Evolutionary conservation across 2,113 vertebrate genomes (phyloP).

Genomic region (Plectropomus leopardus): DNA sequence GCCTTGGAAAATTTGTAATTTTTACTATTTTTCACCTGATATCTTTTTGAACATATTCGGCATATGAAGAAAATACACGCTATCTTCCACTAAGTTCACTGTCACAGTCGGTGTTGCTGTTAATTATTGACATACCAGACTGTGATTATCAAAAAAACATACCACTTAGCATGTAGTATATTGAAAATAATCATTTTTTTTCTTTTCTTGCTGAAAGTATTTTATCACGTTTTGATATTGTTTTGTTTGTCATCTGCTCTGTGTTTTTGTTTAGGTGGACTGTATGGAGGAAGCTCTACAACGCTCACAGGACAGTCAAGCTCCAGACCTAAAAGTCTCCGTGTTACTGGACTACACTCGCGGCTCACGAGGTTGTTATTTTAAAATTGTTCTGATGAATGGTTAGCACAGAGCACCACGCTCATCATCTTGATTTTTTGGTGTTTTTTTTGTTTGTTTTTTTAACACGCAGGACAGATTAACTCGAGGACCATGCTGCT

Average conservation of each 20-base stretch:
- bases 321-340: constrained; percentile 89
- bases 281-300: constrained; percentile 91
- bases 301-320: constrained; percentile 80
- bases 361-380: constrained; percentile 91
- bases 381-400: neutral
- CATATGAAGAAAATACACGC: no score
- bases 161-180: no score
- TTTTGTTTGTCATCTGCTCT: neutral
- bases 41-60: no score
- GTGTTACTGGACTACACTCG: constrained; percentile 94
- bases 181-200: no score
- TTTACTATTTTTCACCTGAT: no score
- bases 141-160: no score
- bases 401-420: fast-evolving
- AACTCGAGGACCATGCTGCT: constrained; percentile 96
- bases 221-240: neutral
- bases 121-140: no score
- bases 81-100: no score
- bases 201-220: no score
- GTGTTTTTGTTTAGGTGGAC: constrained; percentile 86
- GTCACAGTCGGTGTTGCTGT: no score
- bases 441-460: neutral
- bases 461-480: constrained; percentile 83
- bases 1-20: no score
- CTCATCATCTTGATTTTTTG: neutral